Evolutionary conservation across 64 coral and sea anemone species (phyloP).

Genomic region (Pachyseris speciosa): DNA sequence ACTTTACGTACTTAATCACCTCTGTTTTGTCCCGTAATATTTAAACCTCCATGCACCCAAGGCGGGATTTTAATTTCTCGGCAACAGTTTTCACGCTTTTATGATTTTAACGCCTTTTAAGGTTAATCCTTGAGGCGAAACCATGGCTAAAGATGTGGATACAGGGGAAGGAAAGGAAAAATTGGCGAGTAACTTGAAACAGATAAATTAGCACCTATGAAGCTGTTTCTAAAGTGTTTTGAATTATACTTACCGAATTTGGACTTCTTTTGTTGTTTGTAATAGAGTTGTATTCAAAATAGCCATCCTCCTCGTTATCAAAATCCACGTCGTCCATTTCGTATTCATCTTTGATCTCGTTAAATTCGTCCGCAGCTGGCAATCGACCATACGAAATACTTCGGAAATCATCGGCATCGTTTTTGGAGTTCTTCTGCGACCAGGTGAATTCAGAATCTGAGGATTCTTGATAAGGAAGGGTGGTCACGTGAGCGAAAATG

Average conservation of each 20-base stretch:
- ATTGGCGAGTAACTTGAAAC: too few relatives aligned
- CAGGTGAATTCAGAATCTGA: not conserved
- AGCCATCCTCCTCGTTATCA: not conserved
- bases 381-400: not conserved
- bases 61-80: too few relatives aligned
- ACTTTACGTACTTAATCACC: too few relatives aligned
- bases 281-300: not conserved
- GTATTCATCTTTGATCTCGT: not conserved
- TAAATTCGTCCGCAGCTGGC: not conserved
- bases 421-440: not conserved
- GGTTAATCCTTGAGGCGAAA: too few relatives aligned
- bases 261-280: constrained; percentile 28
- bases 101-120: too few relatives aligned
- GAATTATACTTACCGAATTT: constrained; percentile 15
- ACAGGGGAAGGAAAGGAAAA: too few relatives aligned
- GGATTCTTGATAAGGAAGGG: not conserved
- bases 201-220: too few relatives aligned
- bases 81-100: too few relatives aligned
- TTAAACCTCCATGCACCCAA: too few relatives aligned
- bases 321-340: not conserved
- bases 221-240: not conserved
- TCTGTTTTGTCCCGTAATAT: too few relatives aligned
- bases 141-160: not conserved
- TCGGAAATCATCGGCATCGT: constrained; percentile 9
- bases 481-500: not conserved